These are phyloP conservation scores for Sebastes oblongus DNA, from an alignment of 2,797 vertebrate genomes.

Conservation along the genomic window DNA sequence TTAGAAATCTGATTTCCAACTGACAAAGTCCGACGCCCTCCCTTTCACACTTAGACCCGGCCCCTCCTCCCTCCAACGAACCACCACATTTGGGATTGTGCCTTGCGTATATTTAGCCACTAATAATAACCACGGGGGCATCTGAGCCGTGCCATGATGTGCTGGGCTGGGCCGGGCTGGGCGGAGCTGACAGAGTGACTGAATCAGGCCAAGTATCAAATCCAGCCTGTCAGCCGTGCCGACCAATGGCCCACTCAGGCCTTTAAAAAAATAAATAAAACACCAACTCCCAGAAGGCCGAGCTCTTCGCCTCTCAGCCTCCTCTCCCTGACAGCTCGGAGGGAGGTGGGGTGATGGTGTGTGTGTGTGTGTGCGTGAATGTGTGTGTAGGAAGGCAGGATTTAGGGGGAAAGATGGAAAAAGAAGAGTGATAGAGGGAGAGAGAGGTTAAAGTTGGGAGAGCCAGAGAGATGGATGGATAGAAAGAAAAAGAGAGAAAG, in stretches of 20 bases:
- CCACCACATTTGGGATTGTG: conserved; percentile 35
- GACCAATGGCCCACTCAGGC: conserved; percentile 65
- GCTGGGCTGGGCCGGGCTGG: conserved; percentile 24
- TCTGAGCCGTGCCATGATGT: conserved; percentile 44
- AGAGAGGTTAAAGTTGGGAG: conserved; percentile 11
- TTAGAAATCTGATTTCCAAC: not conserved
- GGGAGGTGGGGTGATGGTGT: conserved; percentile 28
- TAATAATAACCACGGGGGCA: conserved; percentile 58
- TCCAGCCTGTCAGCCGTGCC: conserved; percentile 67
- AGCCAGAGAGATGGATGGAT: not conserved
- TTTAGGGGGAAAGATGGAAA: not conserved
- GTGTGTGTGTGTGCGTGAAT: conserved; percentile 3
- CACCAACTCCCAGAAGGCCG: conserved; percentile 72
- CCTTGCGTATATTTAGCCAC: conserved; percentile 69
- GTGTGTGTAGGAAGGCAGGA: not conserved
- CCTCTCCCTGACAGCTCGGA: conserved; percentile 59
- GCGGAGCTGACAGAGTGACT: conserved; percentile 68
- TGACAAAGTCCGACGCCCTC: not conserved
- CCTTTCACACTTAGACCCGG: not conserved
- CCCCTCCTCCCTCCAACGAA: not conserved
- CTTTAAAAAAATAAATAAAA: conserved; percentile 45
- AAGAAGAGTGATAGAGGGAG: conserved; percentile 5
- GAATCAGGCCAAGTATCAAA: conserved; percentile 81
- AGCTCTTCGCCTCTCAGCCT: conserved; percentile 47
- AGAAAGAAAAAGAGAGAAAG: not conserved